Evolutionary conservation across 2,113 vertebrate species (phyloP), one percentile per base, ranked within the genome.

Genomic region (Numida meleagris): DNA sequence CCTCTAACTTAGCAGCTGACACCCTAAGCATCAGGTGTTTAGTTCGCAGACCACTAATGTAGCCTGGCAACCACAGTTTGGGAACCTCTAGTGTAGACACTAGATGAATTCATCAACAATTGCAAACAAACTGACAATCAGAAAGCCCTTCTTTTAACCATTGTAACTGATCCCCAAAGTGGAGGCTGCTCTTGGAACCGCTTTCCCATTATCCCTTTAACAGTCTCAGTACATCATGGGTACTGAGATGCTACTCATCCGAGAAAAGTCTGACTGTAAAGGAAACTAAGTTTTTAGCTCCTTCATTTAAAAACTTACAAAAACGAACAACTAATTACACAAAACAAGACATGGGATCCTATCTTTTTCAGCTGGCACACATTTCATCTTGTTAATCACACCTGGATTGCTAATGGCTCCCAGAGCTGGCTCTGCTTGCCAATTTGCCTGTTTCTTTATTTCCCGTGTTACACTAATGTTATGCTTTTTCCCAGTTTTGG

Each of bases 181-280:
- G 7, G 51, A 77, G 27, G 27, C 8, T 53, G 18, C 42, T 86
- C 15, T 75, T 82, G 43, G 50, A 83, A 74, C 20, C 0, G 0
- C 20, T 82, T 91, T 88, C 42, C 31, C 23, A 58, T 58, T 2
- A 1, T 90, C 62, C 40, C 24, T 31, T 34, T 63, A 67, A 38
- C 9, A 78, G 8, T 53, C 31, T 17, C 29, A 66, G 12, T 27
- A 59, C 13, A 5, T 73, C 0, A 0, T 8, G 67, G 16, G 8
- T 10, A 42, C 5, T 33, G 40, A 31, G 51, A 55, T 0, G 1
- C 31, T 20, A 55, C 16, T 63, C 21, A 31, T 48, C 10, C 19
- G 38, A 55, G 67, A 82, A 63, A 38, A 0, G 9, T n/a, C 36
- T 7, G 0, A 51, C 61, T 29, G 8, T 31, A 82, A 53, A 63